These are phyloP conservation scores for Pangasius krempfi DNA, from an alignment of 2,797 vertebrate genomes.

Conservation along the genomic window DNA sequence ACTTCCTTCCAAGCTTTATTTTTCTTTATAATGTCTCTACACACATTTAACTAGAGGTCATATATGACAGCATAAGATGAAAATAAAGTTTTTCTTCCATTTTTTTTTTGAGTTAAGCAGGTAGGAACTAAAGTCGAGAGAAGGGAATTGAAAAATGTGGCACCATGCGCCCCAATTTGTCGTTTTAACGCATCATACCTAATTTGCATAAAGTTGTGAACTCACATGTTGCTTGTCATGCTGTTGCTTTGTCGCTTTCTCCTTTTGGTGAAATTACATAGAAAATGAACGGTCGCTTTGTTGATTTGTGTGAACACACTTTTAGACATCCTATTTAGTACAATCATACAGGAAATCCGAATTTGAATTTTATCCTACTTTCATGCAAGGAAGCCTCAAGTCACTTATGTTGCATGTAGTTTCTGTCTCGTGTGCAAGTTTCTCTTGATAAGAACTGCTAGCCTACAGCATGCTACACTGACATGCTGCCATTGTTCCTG, in stretches of 20 bases:
- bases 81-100: background rate
- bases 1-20: background rate
- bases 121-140: background rate
- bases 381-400: background rate
- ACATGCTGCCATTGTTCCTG: background rate
- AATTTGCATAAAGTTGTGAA: background rate
- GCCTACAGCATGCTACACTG: background rate
- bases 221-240: too few relatives aligned
- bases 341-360: background rate
- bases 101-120: background rate
- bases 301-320: background rate
- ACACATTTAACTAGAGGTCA: background rate
- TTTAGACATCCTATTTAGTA: background rate
- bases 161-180: too few relatives aligned
- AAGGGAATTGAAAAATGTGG: background rate
- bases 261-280: background rate
- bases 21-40: background rate
- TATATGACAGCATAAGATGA: background rate
- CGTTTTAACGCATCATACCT: too few relatives aligned
- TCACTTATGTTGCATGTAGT: too few relatives aligned
- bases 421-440: background rate
- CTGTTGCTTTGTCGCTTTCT: background rate
- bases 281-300: background rate
- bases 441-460: background rate
- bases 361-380: background rate